These are phyloP conservation scores for Pygmarrhopalites habei DNA, from an alignment of 1,140 invertebrate genomes.

Conservation along the genomic window DNA sequence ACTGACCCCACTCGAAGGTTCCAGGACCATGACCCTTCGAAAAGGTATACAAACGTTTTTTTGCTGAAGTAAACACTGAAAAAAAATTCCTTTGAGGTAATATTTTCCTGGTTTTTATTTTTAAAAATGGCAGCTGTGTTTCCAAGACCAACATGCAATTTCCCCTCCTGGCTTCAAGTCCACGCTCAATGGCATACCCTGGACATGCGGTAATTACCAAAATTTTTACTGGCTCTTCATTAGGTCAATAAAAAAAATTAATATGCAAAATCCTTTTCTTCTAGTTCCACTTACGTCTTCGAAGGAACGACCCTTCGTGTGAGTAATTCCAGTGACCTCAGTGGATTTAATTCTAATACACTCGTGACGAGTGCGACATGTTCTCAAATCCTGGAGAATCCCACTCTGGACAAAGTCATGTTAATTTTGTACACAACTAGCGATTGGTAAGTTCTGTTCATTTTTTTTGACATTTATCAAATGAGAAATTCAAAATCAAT, in stretches of 20 bases:
- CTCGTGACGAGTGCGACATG: constrained; percentile 33
- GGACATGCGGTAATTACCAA: too few relatives aligned
- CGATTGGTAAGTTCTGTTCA: constrained; percentile 38
- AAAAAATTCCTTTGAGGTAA: too few relatives aligned
- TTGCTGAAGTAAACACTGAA: too few relatives aligned
- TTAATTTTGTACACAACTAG: constrained; percentile 39
- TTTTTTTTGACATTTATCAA: background rate
- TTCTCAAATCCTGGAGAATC: constrained; percentile 38
- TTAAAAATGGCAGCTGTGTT: constrained; percentile 26
- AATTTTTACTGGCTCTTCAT: too few relatives aligned
- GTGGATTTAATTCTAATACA: constrained; percentile 26
- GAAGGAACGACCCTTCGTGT: constrained; percentile 32
- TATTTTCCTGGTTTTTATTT: too few relatives aligned
- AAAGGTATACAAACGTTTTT: constrained; percentile 48
- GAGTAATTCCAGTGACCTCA: constrained; percentile 37
- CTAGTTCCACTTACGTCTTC: constrained; percentile 42
- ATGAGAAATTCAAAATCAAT: too few relatives aligned
- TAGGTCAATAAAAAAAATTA: too few relatives aligned
- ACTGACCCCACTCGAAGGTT: constrained; percentile 58
- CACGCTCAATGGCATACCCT: constrained; percentile 44
- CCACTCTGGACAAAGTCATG: constrained; percentile 33
- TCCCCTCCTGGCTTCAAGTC: constrained; percentile 42
- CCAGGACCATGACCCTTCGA: constrained; percentile 56
- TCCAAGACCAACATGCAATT: constrained; percentile 41
- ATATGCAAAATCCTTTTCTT: too few relatives aligned